These are phyloP conservation scores for Drosophila lini DNA, from an alignment of 1,140 invertebrate species.

Conservation along the genomic window DNA sequence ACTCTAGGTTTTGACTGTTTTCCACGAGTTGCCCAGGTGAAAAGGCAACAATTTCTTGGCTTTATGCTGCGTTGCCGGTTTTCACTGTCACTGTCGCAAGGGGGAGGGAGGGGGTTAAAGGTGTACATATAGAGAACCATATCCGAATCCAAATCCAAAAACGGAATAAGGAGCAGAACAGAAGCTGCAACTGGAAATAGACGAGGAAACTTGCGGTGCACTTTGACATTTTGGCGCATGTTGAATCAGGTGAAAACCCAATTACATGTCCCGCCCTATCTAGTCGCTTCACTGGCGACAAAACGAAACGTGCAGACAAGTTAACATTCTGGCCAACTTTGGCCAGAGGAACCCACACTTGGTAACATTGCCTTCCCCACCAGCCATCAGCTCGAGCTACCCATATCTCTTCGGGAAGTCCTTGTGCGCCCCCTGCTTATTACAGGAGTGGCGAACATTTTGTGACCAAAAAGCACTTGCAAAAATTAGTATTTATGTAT, in stretches of 20 bases:
- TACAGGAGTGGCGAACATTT: slow-evolving; percentile 53
- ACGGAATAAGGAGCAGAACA: not conserved
- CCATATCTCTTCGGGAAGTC: slow-evolving; percentile 21
- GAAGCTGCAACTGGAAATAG: slow-evolving; percentile 17
- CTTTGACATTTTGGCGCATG: slow-evolving; percentile 77
- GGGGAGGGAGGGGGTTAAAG: no score
- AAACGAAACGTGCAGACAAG: slow-evolving; percentile 69
- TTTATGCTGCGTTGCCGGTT: slow-evolving; percentile 23
- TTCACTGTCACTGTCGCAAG: slow-evolving; percentile 20
- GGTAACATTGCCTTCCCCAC: not conserved
- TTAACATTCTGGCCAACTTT: slow-evolving; percentile 73
- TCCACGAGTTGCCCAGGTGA: not conserved
- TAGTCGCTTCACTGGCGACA: slow-evolving; percentile 63
- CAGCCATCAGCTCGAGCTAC: not conserved
- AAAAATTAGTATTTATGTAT: not conserved
- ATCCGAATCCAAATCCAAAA: slow-evolving; percentile 2
- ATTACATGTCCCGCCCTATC: slow-evolving; percentile 72
- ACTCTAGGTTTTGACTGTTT: not conserved
- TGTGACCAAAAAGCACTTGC: slow-evolving; percentile 16
- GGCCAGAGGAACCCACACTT: slow-evolving; percentile 16
- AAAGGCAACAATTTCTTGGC: not conserved
- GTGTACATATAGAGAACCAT: not conserved
- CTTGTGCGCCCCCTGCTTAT: slow-evolving; percentile 48
- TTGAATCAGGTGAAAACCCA: slow-evolving; percentile 79
- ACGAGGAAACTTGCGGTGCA: slow-evolving; percentile 58